These are phyloP conservation scores for Polyodon spathula DNA, from an alignment of 2,113 vertebrate species.

Conservation along the genomic window DNA sequence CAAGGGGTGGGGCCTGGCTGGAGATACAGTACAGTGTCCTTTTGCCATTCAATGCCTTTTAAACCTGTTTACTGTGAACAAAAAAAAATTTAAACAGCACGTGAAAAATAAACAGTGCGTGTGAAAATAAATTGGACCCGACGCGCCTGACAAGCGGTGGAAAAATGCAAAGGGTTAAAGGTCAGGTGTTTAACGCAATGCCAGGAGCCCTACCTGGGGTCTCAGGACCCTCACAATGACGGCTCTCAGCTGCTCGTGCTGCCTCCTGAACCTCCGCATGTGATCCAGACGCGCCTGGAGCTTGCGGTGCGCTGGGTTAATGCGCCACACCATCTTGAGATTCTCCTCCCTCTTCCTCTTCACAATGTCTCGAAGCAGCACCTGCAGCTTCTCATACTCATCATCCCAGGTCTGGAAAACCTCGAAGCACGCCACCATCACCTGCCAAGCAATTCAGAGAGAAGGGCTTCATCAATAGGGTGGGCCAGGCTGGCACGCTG, in stretches of 20 bases:
- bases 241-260: conserved; percentile 90
- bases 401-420: conserved; percentile 98
- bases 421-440: conserved; percentile 96
- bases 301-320: conserved; percentile 90
- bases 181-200: neutral
- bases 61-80: too few relatives aligned
- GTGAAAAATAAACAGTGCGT: too few relatives aligned
- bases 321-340: conserved; percentile 97
- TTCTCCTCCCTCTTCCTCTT: conserved; percentile 95
- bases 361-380: conserved; percentile 87
- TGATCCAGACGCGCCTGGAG: conserved; percentile 90
- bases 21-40: too few relatives aligned
- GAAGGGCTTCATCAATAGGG: neutral
- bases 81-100: too few relatives aligned
- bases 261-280: conserved; percentile 91
- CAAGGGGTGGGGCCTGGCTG: too few relatives aligned
- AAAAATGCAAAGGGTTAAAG: too few relatives aligned
- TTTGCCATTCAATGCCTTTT: too few relatives aligned
- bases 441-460: conserved; percentile 49
- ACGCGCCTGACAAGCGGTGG: too few relatives aligned
- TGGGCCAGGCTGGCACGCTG: too few relatives aligned
- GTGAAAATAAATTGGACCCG: too few relatives aligned
- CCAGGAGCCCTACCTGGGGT: conserved; percentile 68
- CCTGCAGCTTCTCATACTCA: conserved; percentile 95
- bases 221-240: conserved; percentile 91